Evolutionary conservation across 2,113 vertebrate species (phyloP), one percentile per base, ranked within the genome.

Genomic region (Butorides virescens): DNA sequence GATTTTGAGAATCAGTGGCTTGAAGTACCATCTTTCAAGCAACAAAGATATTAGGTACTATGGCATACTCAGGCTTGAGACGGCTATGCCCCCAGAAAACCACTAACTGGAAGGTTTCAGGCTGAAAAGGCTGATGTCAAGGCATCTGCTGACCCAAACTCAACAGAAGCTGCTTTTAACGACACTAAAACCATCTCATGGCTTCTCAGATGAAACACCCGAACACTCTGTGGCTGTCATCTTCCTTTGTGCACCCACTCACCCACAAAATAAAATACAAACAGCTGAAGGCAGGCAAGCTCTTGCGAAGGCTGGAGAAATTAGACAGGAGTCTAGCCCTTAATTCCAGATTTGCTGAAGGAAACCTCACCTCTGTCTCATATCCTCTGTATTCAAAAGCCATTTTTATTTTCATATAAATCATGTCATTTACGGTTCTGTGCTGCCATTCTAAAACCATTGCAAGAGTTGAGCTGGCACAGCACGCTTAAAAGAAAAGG

Each of bases 341-440:
- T 77, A 78, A 91, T 87, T 93, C 80, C 88, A 92, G 68, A 92
- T 92, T 84, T 92, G 53, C 37, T 85, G 80, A 92, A 96, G 88
- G 72, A 95, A 95, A 94, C 72, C n/a, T 93, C 87, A 93, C 79
- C 65, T 95, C 83, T 95, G 72, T 74, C 68, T 96, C 88, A 92
- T 81, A 96, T 95, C 76, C 91, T 94, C 68, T 89, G 73, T 56
- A 91, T 87, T 89, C 88, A 92, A 93, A 91, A 84, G 77, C 13
- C 34, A n/a, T 87, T 93, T 96, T 79, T 75, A 67, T 89, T 87
- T 92, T 78, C 70, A 66, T 50, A 81, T 62, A 93, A 96, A 91
- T 89, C 65, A 87, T 79, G 53, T 42, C 6, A 52, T 52, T 86
- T 78, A 62, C 1, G 0, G 37, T 65, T 92, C 62, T 89, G 61